Evolutionary conservation across 2,113 vertebrate species (phyloP).

Genomic region (Thunnus thynnus): DNA sequence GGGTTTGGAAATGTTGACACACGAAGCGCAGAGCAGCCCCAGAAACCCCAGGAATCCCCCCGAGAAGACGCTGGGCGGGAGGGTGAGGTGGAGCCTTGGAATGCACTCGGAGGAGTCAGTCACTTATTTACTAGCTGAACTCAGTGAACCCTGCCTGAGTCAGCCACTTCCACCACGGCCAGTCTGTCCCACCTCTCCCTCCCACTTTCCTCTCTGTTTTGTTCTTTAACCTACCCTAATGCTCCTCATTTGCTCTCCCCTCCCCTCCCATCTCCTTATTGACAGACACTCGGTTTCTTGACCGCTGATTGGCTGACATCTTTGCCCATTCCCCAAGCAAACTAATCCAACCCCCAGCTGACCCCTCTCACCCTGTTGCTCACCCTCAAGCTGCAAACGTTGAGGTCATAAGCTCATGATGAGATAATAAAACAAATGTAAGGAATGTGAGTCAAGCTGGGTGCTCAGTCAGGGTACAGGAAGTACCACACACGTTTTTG

Average conservation of each 20-base stretch:
- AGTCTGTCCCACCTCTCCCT: constrained; percentile 45
- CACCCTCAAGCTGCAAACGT: constrained; percentile 35
- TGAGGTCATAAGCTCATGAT: constrained; percentile 66
- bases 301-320: constrained; percentile 49
- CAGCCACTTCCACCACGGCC: constrained; percentile 76
- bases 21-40: constrained; percentile 71
- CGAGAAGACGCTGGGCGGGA: constrained; percentile 75
- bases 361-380: constrained; percentile 71
- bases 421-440: constrained; percentile 68
- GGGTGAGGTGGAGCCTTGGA: constrained; percentile 84
- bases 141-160: constrained; percentile 87
- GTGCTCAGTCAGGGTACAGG: constrained; percentile 32
- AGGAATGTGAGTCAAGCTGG: constrained; percentile 48
- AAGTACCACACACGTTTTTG: constrained; percentile 15
- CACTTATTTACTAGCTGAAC: constrained; percentile 88
- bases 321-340: constrained; percentile 26
- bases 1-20: constrained; percentile 80
- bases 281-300: constrained; percentile 34
- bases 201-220: constrained; percentile 52
- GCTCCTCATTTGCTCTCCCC: constrained; percentile 8
- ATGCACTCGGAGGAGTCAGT: constrained; percentile 81
- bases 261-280: constrained; percentile 51
- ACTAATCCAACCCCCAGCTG: constrained; percentile 48
- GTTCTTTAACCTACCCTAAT: constrained; percentile 36
- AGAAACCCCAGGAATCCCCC: constrained; percentile 83